Conservation (phyloP, 2,113 vertebrate species). For the Morone chrysops region DNA sequence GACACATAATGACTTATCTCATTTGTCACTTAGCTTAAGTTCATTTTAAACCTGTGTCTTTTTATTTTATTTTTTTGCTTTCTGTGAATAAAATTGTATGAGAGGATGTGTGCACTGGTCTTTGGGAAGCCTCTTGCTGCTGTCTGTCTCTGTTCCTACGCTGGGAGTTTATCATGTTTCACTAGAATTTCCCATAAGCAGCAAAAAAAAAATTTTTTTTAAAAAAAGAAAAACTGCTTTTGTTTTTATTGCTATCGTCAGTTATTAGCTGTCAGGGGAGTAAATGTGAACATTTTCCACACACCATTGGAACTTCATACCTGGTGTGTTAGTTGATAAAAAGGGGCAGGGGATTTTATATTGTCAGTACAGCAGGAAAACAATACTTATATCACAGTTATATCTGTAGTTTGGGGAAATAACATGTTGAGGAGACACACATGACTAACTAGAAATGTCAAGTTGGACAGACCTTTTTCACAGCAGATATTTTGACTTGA, state of each 20-base stretch:
- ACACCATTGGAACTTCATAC: not conserved
- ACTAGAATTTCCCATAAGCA: not conserved
- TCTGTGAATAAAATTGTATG: constrained; percentile 68
- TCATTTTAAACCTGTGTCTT: constrained; percentile 60
- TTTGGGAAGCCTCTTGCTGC: constrained; percentile 9
- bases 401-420: not conserved
- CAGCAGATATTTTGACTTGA: not conserved
- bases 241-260: not conserved
- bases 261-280: not conserved
- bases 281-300: not conserved
- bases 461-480: not conserved
- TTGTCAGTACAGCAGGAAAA: not conserved
- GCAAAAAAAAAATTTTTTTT: too few relatives aligned
- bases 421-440: too few relatives aligned
- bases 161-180: not conserved
- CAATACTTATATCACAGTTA: not conserved
- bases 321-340: not conserved
- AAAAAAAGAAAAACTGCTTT: too few relatives aligned
- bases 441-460: too few relatives aligned
- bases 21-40: constrained; percentile 64
- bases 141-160: not conserved
- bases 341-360: not conserved
- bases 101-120: constrained; percentile 48
- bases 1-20: constrained; percentile 72
- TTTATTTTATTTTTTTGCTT: constrained; percentile 43